Evolutionary conservation across 2,888 invertebrate genomes (phyloP).

Genomic region (Trisateles emortualis): DNA sequence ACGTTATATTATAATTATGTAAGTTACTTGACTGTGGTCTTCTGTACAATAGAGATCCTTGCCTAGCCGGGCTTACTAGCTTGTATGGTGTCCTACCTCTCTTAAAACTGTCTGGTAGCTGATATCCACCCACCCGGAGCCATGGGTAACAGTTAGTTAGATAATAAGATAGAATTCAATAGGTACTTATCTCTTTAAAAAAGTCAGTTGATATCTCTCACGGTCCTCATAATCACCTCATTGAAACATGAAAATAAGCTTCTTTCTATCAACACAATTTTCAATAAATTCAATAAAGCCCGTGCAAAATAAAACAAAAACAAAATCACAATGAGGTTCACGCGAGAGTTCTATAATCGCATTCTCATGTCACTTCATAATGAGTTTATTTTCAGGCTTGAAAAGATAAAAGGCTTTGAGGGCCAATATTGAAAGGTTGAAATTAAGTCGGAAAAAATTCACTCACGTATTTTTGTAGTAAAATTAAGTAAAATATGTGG

Average conservation of each 20-base stretch:
- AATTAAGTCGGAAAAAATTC: conserved; percentile 39
- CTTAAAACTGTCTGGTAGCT: no score
- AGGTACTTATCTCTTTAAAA: not conserved
- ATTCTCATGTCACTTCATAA: conserved; percentile 56
- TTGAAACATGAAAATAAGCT: conserved; percentile 14
- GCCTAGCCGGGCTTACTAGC: no score
- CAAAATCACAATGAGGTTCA: conserved; percentile 9
- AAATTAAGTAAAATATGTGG: conserved; percentile 35
- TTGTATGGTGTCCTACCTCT: no score
- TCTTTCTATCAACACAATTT: conserved; percentile 25
- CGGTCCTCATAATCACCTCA: conserved; percentile 1
- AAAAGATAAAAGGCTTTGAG: conserved; percentile 53
- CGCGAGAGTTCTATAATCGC: conserved; percentile 43
- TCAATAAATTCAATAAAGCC: conserved; percentile 40
- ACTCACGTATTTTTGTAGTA: conserved; percentile 31
- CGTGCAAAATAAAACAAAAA: conserved; percentile 7
- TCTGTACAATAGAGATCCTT: no score
- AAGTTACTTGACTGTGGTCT: no score
- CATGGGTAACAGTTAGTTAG: no score
- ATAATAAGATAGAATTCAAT: no score
- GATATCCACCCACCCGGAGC: no score
- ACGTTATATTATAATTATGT: no score
- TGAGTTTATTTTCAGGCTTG: conserved; percentile 54
- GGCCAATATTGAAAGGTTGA: conserved; percentile 50
- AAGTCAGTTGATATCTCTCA: not conserved